phyloP scores from a whole-genome alignment of 2,797 vertebrate species.

The Semaprochilodus insignis region DNA sequence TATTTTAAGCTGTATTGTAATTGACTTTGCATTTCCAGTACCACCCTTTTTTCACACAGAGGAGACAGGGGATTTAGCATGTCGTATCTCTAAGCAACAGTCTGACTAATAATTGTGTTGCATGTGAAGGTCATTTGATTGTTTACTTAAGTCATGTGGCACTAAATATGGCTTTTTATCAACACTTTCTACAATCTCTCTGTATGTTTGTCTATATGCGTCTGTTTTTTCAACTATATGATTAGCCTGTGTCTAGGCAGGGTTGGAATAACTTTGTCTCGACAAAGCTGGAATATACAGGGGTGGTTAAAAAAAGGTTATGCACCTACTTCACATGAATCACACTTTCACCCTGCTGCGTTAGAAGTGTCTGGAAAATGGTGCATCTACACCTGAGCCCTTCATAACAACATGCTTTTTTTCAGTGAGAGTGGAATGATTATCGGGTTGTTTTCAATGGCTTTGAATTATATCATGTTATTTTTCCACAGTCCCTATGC shows the following conservation, averaged over 20 bases:
- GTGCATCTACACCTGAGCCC: constrained; percentile 18
- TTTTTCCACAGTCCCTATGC: not conserved
- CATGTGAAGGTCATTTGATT: constrained; percentile 12
- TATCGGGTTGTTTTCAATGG: not conserved
- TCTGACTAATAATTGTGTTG: not conserved
- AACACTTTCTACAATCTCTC: not conserved
- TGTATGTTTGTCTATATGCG: not conserved
- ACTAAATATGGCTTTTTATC: not conserved
- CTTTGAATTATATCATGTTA: not conserved
- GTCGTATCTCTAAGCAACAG: constrained; percentile 7
- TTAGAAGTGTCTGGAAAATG: constrained; percentile 29
- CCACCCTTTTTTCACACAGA: constrained; percentile 32
- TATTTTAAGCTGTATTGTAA: constrained; percentile 7
- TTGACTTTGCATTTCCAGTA: not conserved
- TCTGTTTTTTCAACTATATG: not conserved
- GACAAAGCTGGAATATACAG: not conserved
- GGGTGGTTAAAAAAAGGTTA: not conserved
- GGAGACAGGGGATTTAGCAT: constrained; percentile 13
- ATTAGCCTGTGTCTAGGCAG: too few relatives aligned
- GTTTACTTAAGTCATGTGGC: constrained; percentile 19
- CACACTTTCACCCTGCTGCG: not conserved
- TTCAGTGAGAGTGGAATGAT: not conserved
- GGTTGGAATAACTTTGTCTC: too few relatives aligned
- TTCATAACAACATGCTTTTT: not conserved
- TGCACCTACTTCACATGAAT: not conserved